Percentiles rank a stretch among this genome's conserved stretches.
phyloP scores from a whole-genome alignment of 2,888 invertebrate species.

The Lacanobia oleracea region DNA sequence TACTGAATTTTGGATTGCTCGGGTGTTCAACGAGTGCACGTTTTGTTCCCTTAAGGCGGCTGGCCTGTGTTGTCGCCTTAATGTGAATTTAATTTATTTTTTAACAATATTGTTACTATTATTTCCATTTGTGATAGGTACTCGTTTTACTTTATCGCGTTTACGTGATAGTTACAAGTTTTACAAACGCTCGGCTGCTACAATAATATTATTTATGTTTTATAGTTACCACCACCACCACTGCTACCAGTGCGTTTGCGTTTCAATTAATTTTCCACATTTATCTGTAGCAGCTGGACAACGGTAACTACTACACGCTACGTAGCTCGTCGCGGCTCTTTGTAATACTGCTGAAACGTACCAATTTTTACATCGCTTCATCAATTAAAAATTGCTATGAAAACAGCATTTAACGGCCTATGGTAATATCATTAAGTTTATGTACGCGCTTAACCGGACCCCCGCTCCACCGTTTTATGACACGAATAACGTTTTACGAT shows the following conservation, averaged over 20 bases:
- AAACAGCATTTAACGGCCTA: conserved; percentile 54
- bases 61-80: no score
- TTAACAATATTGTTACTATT: conserved; percentile 42
- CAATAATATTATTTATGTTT: conserved; percentile 17
- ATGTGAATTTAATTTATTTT: conserved; percentile 38
- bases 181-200: conserved; percentile 18
- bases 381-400: conserved; percentile 58
- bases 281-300: conserved; percentile 39
- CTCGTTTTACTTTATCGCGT: conserved; percentile 49
- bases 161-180: conserved; percentile 54
- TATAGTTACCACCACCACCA: neutral
- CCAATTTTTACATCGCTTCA: conserved; percentile 41
- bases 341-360: conserved; percentile 35
- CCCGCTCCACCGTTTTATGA: conserved; percentile 37
- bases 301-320: conserved; percentile 28
- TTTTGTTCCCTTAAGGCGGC: no score
- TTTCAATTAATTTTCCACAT: conserved; percentile 56
- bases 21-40: no score
- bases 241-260: conserved; percentile 48
- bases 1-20: no score
- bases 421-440: conserved; percentile 58
- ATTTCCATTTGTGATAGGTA: conserved; percentile 46
- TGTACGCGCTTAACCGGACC: conserved; percentile 57
- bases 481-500: conserved; percentile 53
- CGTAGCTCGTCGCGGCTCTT: conserved; percentile 9